Percentiles rank a stretch among this genome's conserved stretches.
Conservation (phyloP, 2,888 invertebrate genomes). For the Caenorhabditis angaria region DNA sequence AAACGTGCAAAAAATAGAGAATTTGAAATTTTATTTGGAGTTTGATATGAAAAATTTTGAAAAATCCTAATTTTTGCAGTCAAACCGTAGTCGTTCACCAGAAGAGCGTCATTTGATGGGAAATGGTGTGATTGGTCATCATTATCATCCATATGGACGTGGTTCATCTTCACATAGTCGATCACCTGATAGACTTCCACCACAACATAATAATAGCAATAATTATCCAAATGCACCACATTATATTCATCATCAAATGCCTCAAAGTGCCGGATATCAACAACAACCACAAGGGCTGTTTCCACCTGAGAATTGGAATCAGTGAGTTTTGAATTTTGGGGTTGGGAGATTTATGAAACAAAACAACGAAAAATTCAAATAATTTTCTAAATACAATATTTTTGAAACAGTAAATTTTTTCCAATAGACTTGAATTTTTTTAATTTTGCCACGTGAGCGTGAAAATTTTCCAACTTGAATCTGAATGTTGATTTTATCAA, state of each 20-base stretch:
- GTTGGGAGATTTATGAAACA: too few species aligned
- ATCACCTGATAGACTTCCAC: slow-evolving; percentile 52
- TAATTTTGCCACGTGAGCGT: too few species aligned
- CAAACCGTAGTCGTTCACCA: slow-evolving; percentile 38
- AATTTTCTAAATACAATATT: too few species aligned
- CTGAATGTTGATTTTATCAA: too few species aligned
- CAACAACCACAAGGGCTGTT: slow-evolving; percentile 17
- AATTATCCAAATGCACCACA: slow-evolving; percentile 36
- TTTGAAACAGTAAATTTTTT: too few species aligned
- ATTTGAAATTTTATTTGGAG: not conserved
- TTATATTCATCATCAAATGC: slow-evolving; percentile 24
- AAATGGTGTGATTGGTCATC: slow-evolving; percentile 28
- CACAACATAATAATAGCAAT: too few species aligned
- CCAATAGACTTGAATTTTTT: too few species aligned
- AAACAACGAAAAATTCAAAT: too few species aligned
- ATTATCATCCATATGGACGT: slow-evolving; percentile 56
- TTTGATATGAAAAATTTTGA: not conserved
- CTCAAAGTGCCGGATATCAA: not conserved
- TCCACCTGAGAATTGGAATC: slow-evolving; percentile 41
- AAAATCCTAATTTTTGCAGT: not conserved
- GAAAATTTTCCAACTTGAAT: too few species aligned
- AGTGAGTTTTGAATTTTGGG: slow-evolving; percentile 27
- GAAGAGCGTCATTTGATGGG: slow-evolving; percentile 31
- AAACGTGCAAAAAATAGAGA: too few species aligned
- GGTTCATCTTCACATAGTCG: slow-evolving; percentile 32